phyloP scores from a whole-genome alignment of 2,888 invertebrate genomes.

The Caenorhabditis sp. region DNA sequence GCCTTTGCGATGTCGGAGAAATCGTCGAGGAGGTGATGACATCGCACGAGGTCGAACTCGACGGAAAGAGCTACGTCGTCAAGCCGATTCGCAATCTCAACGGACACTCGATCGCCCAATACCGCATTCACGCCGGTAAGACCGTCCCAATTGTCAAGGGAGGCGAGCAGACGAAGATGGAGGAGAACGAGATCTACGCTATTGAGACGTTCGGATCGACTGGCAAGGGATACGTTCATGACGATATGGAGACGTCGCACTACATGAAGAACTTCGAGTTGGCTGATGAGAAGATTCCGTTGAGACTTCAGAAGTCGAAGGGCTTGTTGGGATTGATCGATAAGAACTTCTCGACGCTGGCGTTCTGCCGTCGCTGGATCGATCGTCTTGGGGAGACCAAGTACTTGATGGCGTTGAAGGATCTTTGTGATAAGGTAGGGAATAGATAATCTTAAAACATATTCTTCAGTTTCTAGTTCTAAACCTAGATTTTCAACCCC shows the following conservation, averaged over 20 bases:
- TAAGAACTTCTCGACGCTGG: slow-evolving; percentile 96
- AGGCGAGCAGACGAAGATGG: slow-evolving; percentile 97
- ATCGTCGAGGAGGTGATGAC: slow-evolving; percentile 99
- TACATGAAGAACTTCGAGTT: slow-evolving; percentile 99
- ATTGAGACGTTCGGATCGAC: slow-evolving; percentile 99
- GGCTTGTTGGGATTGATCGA: slow-evolving; percentile 93
- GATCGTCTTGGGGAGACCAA: slow-evolving; percentile 97
- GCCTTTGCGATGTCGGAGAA: slow-evolving; percentile 95
- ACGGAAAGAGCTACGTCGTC: slow-evolving; percentile 94
- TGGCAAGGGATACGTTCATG: slow-evolving; percentile 92
- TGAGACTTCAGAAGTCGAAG: slow-evolving; percentile 94
- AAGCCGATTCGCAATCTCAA: slow-evolving; percentile 98
- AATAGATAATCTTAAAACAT: neutral
- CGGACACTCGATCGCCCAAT: slow-evolving; percentile 99
- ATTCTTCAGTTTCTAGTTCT: neutral
- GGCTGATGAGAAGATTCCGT: slow-evolving; percentile 89
- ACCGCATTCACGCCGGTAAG: slow-evolving; percentile 92
- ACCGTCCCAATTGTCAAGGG: slow-evolving; percentile 99
- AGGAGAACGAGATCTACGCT: slow-evolving; percentile 90
- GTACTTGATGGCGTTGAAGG: slow-evolving; percentile 98
- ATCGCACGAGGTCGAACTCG: slow-evolving; percentile 97
- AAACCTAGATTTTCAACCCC: neutral
- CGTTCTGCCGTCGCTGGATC: slow-evolving; percentile 99
- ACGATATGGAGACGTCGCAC: slow-evolving; percentile 99
- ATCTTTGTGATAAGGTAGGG: slow-evolving; percentile 92